Evolutionary conservation across 1,140 invertebrate genomes (phyloP).

Genomic region (Bradysia coprophila): DNA sequence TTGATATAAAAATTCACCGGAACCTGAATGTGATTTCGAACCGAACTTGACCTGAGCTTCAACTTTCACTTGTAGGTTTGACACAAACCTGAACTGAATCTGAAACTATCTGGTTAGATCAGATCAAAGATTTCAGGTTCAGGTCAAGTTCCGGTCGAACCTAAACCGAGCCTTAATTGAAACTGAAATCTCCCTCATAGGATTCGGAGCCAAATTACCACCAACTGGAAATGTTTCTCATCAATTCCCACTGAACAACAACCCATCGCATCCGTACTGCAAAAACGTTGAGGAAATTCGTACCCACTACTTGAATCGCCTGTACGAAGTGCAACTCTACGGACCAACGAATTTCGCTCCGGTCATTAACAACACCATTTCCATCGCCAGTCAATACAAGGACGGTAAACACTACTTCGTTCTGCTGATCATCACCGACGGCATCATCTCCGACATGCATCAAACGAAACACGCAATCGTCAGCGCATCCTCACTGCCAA

Average conservation of each 20-base stretch:
- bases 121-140: no score
- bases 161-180: no score
- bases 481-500: background rate
- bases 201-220: background rate
- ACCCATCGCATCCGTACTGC: background rate
- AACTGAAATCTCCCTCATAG: background rate
- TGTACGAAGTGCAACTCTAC: background rate
- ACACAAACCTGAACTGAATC: no score
- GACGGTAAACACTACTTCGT: background rate
- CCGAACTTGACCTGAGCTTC: no score
- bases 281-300: background rate
- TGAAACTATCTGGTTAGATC: no score
- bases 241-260: background rate
- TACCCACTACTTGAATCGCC: background rate
- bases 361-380: background rate
- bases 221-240: no score
- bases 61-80: no score
- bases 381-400: background rate
- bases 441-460: no score
- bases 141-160: no score
- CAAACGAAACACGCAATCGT: background rate
- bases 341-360: background rate
- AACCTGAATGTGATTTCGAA: no score
- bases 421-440: no score
- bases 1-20: no score